Base-by-base conservation (phyloP, 2,113 vertebrate genomes). In the Oncorhynchus gorbuscha region DNA sequence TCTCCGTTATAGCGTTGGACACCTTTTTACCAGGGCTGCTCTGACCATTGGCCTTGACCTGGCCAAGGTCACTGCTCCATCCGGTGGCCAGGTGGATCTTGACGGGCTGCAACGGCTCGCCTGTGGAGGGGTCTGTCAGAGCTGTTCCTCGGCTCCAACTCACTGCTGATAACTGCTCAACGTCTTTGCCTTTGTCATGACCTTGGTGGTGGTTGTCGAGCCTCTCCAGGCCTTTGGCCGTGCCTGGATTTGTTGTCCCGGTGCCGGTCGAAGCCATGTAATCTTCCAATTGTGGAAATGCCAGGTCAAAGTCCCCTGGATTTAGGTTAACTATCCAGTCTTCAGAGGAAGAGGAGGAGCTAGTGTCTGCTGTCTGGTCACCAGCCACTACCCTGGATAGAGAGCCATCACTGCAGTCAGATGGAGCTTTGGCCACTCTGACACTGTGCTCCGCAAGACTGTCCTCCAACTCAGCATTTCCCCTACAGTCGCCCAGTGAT, bases 91-190 rank as follows among this genome's bases (percentile, higher is more conserved):
- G 79, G 69, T 94, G 92, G 71, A 98, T 87, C 69, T 85, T 90
- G 76, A 99, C 92, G 20, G 97, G 97, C 83, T 94, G 93, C 71
- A 98, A 82, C 4, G 90, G 91, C 35, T 92, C 90, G 85, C 93
- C 90, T 24, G 87, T 74, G 0, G 24, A 11, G 0, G 79, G 79
- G 80, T 94, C 91, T 20, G 78, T 93, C 76, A 96, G 82, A 35
- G 88, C 91, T 14, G 85, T 92, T 59, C 97, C 97, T 82, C 86
- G 92, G 83, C 97, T 96, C 97, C 97, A 99, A 1, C 86, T 90
- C 77, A 95, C 94, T 49, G 92, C 93, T 80, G 88, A 93, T 68
- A 95, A 76, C 81, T 91, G 90, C 28, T 78, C 45, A 74, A 81
- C 79, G n/a, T 81, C 86, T 75, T 88, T 61, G n/a, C 76, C 76